These are phyloP conservation scores for Episyrphus balteatus DNA, from an alignment of 1,140 invertebrate species.

Conservation along the genomic window DNA sequence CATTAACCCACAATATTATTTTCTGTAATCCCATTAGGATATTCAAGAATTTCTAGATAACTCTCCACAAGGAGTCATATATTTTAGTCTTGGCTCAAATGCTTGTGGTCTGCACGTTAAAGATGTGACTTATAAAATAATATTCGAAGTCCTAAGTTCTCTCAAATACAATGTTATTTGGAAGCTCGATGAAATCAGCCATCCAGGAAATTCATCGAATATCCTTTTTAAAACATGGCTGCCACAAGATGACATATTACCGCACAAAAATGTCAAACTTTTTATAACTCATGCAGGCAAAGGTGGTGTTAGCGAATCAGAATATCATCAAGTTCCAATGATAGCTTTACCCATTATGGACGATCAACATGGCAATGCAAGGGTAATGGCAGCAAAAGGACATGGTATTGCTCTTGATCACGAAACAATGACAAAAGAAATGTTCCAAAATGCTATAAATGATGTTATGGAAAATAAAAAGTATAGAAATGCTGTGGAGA, in stretches of 20 bases:
- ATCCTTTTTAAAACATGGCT: slow-evolving; percentile 43
- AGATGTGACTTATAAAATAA: background rate
- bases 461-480: slow-evolving; percentile 8
- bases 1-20: background rate
- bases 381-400: slow-evolving; percentile 10
- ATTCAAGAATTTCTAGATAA: slow-evolving; percentile 39
- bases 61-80: slow-evolving; percentile 41
- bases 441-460: slow-evolving; percentile 4
- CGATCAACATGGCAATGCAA: slow-evolving; percentile 40
- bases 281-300: slow-evolving; percentile 48
- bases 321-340: slow-evolving; percentile 25
- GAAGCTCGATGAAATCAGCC: slow-evolving; percentile 42
- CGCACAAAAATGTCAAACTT: slow-evolving; percentile 33
- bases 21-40: slow-evolving; percentile 28
- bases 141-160: slow-evolving; percentile 36
- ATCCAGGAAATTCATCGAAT: slow-evolving; percentile 38
- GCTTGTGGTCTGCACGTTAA: no score
- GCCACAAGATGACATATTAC: slow-evolving; percentile 38
- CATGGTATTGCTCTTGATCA: background rate
- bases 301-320: slow-evolving; percentile 38
- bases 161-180: slow-evolving; percentile 41
- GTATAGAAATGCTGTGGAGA: slow-evolving; percentile 6
- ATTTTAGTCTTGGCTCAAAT: slow-evolving; percentile 41
- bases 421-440: slow-evolving; percentile 1
- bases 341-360: slow-evolving; percentile 36